A percentile compares a stretch with the other conserved stretches of the same genome.
These are phyloP conservation scores for Caenorhabditis briggsae DNA, from an alignment of 1,140 invertebrate species.

Conservation along the genomic window DNA sequence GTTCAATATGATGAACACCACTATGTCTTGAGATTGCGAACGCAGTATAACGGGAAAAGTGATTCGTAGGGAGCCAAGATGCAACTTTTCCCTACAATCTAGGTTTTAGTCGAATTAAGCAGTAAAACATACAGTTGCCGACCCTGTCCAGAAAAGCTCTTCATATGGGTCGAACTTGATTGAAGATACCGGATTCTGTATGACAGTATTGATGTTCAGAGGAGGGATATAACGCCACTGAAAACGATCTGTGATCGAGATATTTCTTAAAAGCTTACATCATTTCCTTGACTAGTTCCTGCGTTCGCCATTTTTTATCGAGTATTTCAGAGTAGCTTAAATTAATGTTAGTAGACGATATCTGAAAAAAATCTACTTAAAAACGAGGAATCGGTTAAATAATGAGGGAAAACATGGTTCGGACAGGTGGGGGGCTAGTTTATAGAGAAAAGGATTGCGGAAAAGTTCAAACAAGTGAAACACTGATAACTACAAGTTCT, in stretches of 20 bases:
- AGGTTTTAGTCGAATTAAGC: background rate
- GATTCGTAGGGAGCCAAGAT: background rate
- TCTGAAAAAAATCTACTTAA: background rate
- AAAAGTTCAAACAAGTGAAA: background rate
- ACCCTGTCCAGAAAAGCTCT: background rate
- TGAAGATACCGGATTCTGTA: background rate
- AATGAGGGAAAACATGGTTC: background rate
- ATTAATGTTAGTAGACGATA: slow-evolving; percentile 12
- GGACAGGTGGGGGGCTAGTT: background rate
- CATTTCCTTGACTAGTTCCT: slow-evolving; percentile 29
- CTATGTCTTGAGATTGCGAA: background rate
- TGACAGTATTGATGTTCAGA: background rate
- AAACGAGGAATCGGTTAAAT: background rate
- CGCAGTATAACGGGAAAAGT: slow-evolving; percentile 2
- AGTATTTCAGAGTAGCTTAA: background rate
- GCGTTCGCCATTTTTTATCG: background rate
- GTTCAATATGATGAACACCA: background rate
- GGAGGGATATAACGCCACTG: background rate
- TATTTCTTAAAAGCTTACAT: background rate
- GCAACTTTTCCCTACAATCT: slow-evolving; percentile 15
- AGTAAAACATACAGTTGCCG: slow-evolving; percentile 3
- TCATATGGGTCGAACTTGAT: slow-evolving; percentile 18
- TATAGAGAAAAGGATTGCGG: too few species aligned
- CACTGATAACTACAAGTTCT: too few species aligned
- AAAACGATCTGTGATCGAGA: background rate